Conservation (phyloP, 2,888 invertebrate species). For the Plagodis dolabraria region DNA sequence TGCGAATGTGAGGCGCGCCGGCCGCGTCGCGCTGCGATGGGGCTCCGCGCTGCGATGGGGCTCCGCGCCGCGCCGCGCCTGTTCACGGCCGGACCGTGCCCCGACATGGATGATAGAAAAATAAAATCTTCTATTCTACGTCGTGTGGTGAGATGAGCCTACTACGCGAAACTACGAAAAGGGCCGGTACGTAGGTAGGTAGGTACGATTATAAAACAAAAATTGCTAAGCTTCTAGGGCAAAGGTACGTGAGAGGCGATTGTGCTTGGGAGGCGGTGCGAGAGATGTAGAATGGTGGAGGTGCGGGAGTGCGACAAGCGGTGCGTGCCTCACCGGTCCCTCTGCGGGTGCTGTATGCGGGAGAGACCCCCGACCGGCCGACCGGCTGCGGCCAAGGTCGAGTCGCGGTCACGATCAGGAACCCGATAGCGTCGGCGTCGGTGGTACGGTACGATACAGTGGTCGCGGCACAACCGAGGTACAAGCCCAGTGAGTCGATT, state of each 20-base stretch:
- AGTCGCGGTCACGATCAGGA: constrained; percentile 21
- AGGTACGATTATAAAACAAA: not conserved
- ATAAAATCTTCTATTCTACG: constrained; percentile 37
- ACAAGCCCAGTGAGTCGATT: constrained; percentile 51
- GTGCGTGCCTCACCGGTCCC: constrained; percentile 22
- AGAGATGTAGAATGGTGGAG: constrained; percentile 30
- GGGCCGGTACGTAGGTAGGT: constrained; percentile 3
- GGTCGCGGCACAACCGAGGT: constrained; percentile 51
- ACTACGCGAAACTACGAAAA: constrained; percentile 19
- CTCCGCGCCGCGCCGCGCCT: constrained; percentile 13
- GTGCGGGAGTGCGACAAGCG: not conserved
- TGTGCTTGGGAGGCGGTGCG: constrained; percentile 31
- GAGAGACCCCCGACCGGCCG: constrained; percentile 24
- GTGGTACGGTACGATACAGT: constrained; percentile 35
- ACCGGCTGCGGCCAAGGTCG: constrained; percentile 33
- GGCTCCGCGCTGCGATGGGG: constrained; percentile 32
- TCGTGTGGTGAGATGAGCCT: constrained; percentile 30
- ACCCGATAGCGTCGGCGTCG: constrained; percentile 21
- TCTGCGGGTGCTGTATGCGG: constrained; percentile 35
- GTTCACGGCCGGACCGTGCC: constrained; percentile 32
- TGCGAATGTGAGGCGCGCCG: constrained; percentile 36
- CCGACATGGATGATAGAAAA: constrained; percentile 42
- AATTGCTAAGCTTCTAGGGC: constrained; percentile 13
- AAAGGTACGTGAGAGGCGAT: constrained; percentile 6
- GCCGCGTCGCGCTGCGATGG: constrained; percentile 31